These are phyloP conservation scores for Panurus biarmicus DNA, from an alignment of 2,113 vertebrate genomes.

Conservation along the genomic window DNA sequence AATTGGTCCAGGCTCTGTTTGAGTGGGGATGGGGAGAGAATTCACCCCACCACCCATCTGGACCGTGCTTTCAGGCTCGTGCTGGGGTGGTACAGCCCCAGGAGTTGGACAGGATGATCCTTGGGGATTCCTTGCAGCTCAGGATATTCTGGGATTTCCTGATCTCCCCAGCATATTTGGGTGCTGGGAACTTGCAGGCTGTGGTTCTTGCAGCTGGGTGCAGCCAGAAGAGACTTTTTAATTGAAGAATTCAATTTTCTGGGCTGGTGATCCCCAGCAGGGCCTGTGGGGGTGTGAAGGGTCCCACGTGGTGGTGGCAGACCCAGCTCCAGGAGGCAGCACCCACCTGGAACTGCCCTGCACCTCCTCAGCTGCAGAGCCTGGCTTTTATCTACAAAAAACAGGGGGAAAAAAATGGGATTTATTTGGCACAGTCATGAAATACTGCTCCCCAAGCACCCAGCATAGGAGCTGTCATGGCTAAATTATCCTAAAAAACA, in stretches of 20 bases:
- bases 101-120: neutral
- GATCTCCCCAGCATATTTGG: no score
- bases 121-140: neutral
- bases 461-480: neutral
- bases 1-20: neutral
- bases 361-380: neutral
- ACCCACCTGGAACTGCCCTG: neutral
- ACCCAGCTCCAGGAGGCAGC: neutral
- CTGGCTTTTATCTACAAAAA: neutral
- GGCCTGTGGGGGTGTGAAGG: neutral
- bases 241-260: neutral
- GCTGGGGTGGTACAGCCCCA: neutral
- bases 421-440: neutral
- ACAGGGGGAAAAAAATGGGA: accelerated
- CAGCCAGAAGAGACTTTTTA: neutral
- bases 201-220: neutral
- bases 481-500: neutral
- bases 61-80: neutral
- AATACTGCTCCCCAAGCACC: neutral
- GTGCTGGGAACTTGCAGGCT: neutral
- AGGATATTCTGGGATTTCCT: neutral
- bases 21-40: neutral
- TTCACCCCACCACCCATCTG: neutral
- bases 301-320: accelerated
- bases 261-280: neutral